A percentile compares a stretch with the other conserved stretches of the same genome.
Evolutionary conservation across 2,113 vertebrate species (phyloP).

Genomic region (Perccottus glenii): DNA sequence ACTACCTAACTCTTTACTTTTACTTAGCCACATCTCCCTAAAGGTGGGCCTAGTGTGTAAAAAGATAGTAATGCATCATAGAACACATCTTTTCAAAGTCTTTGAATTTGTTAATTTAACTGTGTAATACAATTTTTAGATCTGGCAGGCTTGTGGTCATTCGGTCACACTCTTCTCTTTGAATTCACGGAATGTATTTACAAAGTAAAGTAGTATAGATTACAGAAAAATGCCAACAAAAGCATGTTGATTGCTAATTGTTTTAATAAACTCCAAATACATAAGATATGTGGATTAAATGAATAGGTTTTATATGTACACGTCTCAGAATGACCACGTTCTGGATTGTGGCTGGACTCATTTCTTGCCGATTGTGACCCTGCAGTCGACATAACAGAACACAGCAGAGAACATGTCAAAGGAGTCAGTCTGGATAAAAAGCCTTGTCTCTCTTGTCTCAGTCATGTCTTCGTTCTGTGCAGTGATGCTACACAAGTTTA

Average conservation of each 20-base stretch:
- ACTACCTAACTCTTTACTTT: no score
- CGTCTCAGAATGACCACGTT: conserved; percentile 10
- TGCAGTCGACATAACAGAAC: conserved; percentile 23
- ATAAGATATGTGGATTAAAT: conserved; percentile 42
- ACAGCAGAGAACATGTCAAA: conserved; percentile 36
- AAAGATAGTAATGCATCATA: no score
- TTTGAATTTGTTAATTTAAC: no score
- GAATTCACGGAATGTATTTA: no score
- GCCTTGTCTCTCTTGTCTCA: conserved; percentile 56
- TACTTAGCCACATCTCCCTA: no score
- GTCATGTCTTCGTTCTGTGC: conserved; percentile 44
- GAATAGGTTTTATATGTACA: conserved; percentile 33
- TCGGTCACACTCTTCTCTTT: no score
- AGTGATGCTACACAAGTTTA: conserved; percentile 49
- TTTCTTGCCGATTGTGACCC: conserved; percentile 36
- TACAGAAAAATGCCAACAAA: conserved; percentile 10
- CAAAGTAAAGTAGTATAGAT: not conserved
- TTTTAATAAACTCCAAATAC: conserved; percentile 40
- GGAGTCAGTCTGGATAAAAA: conserved; percentile 61
- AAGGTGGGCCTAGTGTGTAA: no score
- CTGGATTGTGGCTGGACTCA: conserved; percentile 26
- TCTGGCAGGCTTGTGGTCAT: no score
- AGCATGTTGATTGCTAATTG: no score
- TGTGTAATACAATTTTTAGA: no score
- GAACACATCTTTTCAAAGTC: no score